Base-by-base conservation (phyloP, 2,888 invertebrate species). In the Mythimna loreyi region DNA sequence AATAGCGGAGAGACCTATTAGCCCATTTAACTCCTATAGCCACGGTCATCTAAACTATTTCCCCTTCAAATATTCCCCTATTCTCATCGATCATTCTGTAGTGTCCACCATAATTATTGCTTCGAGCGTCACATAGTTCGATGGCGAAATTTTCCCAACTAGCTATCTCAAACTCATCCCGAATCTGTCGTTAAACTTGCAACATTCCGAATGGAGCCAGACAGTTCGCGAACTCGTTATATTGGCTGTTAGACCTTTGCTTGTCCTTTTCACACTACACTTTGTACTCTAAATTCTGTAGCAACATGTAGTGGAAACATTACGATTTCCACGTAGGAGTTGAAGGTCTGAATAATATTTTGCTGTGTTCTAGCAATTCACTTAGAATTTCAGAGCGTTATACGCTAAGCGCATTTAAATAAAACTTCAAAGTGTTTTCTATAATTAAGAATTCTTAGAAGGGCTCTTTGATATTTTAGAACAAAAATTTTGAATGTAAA, bases 111-210 rank as follows among this genome's bases (percentile, higher is more conserved):
- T 69, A 58, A 70, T 63, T 49, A 81, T 72, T 68, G 66, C 60
- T 56, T 21, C 49, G 74, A 80, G 70, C 77, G 75, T 76, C 85
- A 83, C 85, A 89, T 89, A 91, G 88, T 90, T 90, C 71, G 67
- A 78, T 81, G 87, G 84, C 8, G 57, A 67, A 67, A 79, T 75
- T 69, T 61, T 70, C 59, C 4, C 28, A 62, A 71, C 63, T 79
- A 85, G 84, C 83, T 84, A 82, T 81, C 75, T 75, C 67, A 62
- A 88, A 85, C 85, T 89, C 77, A 82, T 87, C 83, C 83, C 82
- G 77, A 89, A 89, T 90, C 87, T 87, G 89, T 89, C 86, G 87
- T 83, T 85, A 85, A 93, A 92, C 90, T 93, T 89, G 73, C 77
- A 87, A 88, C 87, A 90, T 89, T 90, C 85, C 78, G 80, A 86